These are phyloP conservation scores for Cosmia pyralina DNA, from an alignment of 2,888 invertebrate species.

Conservation along the genomic window DNA sequence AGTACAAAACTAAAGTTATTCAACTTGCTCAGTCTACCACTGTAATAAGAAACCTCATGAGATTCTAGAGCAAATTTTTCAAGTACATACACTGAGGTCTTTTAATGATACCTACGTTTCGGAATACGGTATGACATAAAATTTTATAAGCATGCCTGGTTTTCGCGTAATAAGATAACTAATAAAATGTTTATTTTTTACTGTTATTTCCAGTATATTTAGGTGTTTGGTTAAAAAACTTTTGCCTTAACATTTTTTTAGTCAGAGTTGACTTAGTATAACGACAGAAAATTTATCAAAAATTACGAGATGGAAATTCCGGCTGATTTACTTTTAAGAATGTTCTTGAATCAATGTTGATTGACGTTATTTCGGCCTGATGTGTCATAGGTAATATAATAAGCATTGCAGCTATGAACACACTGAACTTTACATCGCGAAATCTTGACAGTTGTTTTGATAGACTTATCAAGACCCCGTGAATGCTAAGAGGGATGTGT, in stretches of 20 bases:
- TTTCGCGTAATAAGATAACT: slow-evolving; percentile 12
- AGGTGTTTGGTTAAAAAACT: neutral
- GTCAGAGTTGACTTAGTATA: neutral
- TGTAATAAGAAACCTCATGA: neutral
- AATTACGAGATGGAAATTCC: neutral
- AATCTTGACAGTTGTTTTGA: neutral
- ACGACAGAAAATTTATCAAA: neutral
- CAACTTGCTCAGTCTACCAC: neutral
- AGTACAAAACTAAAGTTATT: neutral
- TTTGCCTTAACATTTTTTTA: neutral
- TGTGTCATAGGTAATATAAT: neutral
- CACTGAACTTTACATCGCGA: neutral
- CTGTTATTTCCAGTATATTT: neutral
- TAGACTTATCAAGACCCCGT: neutral
- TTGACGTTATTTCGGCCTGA: neutral
- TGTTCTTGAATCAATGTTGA: neutral
- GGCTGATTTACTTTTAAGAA: too few relatives aligned
- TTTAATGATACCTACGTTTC: slow-evolving; percentile 21
- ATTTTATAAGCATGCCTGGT: slow-evolving; percentile 8
- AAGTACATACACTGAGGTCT: neutral
- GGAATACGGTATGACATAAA: slow-evolving; percentile 9
- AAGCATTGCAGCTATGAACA: neutral
- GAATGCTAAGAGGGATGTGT: too few relatives aligned
- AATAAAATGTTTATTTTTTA: neutral
- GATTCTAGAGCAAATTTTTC: neutral